Evolutionary conservation across 2,797 vertebrate genomes (phyloP).

Genomic region (Labroides dimidiatus): DNA sequence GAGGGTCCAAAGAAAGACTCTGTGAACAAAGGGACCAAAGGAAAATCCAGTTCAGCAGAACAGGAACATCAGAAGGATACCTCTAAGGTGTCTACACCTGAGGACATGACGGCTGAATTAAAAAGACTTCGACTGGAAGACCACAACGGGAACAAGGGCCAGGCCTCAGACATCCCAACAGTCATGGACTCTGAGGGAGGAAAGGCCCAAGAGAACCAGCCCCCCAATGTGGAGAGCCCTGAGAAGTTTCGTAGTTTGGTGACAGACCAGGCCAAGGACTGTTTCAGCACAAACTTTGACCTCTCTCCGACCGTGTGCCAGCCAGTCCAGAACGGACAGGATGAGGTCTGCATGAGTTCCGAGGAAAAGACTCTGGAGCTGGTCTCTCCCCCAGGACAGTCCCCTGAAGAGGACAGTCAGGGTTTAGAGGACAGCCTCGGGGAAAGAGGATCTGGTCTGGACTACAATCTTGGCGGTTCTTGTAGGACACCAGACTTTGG

Average conservation of each 20-base stretch:
- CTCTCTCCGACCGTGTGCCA: conserved; percentile 70
- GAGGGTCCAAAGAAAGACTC: conserved; percentile 79
- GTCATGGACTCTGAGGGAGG: conserved; percentile 7
- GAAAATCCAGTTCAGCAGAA: conserved; percentile 60
- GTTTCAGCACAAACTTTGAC: conserved; percentile 84
- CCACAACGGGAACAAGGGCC: conserved; percentile 31
- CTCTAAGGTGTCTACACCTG: conserved; percentile 77
- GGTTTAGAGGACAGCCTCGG: conserved; percentile 48
- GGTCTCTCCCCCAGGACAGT: conserved; percentile 76
- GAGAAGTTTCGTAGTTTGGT: conserved; percentile 76
- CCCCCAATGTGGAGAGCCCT: conserved; percentile 69
- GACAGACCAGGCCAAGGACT: conserved; percentile 66
- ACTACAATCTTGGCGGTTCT: conserved; percentile 57
- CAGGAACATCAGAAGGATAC: conserved; percentile 46
- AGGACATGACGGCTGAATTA: conserved; percentile 67
- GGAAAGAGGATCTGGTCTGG: conserved; percentile 66
- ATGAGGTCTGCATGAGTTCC: conserved; percentile 72
- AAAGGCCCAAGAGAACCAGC: conserved; percentile 23
- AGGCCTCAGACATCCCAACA: conserved; percentile 13
- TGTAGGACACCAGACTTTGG: conserved; percentile 63
- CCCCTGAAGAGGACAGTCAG: conserved; percentile 51
- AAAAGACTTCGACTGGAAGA: conserved; percentile 61
- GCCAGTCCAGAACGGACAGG: conserved; percentile 49
- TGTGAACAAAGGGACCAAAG: conserved; percentile 67
- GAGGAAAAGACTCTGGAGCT: conserved; percentile 85